Conservation (phyloP, 2,113 vertebrate species). For the Phocoena sinus region DNA sequence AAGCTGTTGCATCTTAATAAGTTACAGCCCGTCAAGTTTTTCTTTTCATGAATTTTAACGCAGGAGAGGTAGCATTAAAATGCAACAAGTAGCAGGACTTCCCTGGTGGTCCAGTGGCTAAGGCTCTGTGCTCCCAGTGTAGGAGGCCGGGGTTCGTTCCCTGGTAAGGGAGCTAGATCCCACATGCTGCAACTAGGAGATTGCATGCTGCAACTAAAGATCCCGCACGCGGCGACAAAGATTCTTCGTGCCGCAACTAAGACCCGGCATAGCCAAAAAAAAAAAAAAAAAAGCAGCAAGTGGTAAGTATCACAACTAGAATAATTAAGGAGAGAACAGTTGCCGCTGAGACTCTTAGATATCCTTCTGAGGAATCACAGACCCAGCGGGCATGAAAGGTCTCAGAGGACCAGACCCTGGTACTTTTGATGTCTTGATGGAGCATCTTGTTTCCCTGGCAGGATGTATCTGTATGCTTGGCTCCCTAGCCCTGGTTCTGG, state of each 20-base stretch:
- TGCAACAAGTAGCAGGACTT: not conserved
- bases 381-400: rapidly evolving
- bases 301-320: not conserved
- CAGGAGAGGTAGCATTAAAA: not conserved
- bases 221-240: too few relatives aligned
- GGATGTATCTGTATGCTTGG: not conserved
- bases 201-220: too few relatives aligned
- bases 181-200: not conserved
- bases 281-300: not conserved
- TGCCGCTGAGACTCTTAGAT: not conserved
- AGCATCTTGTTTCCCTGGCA: rapidly evolving
- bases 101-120: not conserved
- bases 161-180: not conserved
- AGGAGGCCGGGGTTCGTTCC: not conserved
- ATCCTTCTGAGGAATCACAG: not conserved
- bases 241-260: too few relatives aligned
- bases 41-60: not conserved
- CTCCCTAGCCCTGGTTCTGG: not conserved
- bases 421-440: rapidly evolving
- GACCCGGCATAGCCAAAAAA: not conserved
- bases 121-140: not conserved
- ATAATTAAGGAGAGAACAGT: not conserved
- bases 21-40: not conserved
- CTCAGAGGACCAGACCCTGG: not conserved
- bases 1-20: not conserved